Conservation (phyloP, 2,888 invertebrate genomes). For the Kryphioiulus occultus region DNA sequence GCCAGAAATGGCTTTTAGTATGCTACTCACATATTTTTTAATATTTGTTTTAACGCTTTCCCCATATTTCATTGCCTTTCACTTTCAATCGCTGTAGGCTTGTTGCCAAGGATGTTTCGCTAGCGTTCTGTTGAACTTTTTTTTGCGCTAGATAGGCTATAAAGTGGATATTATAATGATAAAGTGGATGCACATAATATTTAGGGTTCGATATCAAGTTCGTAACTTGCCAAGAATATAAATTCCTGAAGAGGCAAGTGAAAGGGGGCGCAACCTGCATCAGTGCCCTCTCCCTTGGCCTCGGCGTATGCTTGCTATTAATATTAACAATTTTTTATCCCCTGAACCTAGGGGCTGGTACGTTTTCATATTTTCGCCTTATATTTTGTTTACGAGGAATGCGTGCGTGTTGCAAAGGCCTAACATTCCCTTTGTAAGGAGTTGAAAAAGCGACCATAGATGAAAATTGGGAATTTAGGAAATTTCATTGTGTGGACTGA, state of each 20-base stretch:
- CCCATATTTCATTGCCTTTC: too few relatives aligned
- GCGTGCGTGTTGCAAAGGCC: background rate
- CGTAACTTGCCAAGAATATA: background rate
- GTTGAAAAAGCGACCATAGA: background rate
- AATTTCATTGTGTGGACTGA: background rate
- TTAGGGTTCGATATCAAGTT: background rate
- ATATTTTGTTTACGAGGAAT: constrained; percentile 11
- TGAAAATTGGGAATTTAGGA: background rate
- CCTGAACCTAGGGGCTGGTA: background rate
- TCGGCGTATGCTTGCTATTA: constrained; percentile 14
- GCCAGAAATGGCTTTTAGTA: too few relatives aligned
- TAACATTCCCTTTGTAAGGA: background rate
- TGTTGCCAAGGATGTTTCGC: background rate
- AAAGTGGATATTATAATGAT: constrained; percentile 3
- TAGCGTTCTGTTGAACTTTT: background rate
- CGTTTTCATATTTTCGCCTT: background rate
- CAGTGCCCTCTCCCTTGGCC: background rate
- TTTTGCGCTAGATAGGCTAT: background rate
- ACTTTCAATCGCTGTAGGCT: too few relatives aligned
- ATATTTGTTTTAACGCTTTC: too few relatives aligned
- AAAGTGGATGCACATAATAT: background rate
- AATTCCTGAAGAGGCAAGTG: background rate
- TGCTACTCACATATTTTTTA: too few relatives aligned
- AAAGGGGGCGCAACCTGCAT: background rate
- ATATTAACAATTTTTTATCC: constrained; percentile 2